These are phyloP conservation scores for Crocuta crocuta DNA, from an alignment of 2,113 vertebrate species.

Conservation along the genomic window DNA sequence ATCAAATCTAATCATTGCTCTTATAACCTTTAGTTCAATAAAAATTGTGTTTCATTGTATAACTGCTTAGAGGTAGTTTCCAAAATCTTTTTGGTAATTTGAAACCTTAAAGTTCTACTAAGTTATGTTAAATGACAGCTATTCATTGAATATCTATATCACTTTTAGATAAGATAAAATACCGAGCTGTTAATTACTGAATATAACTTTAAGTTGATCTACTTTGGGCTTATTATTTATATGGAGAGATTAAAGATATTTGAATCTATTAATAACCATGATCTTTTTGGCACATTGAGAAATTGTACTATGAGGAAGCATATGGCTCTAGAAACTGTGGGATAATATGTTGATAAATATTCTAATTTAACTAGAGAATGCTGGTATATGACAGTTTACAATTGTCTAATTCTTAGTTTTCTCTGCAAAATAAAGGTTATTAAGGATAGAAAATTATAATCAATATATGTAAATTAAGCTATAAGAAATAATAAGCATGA, in stretches of 20 bases:
- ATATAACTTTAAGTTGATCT: background rate
- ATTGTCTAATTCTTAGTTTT: background rate
- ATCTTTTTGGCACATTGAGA: background rate
- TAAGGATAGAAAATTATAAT: background rate
- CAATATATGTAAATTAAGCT: background rate
- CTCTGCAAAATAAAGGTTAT: background rate
- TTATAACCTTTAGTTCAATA: background rate
- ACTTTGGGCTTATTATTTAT: background rate
- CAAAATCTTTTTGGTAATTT: background rate
- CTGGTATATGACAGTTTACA: background rate
- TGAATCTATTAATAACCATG: background rate
- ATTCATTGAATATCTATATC: background rate
- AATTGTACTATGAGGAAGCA: background rate
- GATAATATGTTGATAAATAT: background rate
- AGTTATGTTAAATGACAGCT: background rate
- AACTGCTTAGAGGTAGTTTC: background rate
- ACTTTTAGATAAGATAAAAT: conserved; percentile 12
- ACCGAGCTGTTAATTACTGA: background rate
- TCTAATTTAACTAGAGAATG: background rate
- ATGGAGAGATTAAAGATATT: background rate
- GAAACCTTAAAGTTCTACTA: background rate
- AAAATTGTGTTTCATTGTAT: background rate
- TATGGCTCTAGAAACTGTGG: background rate
- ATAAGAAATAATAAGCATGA: background rate
- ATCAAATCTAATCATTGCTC: background rate